Evolutionary conservation across 2,888 invertebrate genomes (phyloP), one percentile per base, ranked within the genome.

Genomic region (Arctia plantaginis): DNA sequence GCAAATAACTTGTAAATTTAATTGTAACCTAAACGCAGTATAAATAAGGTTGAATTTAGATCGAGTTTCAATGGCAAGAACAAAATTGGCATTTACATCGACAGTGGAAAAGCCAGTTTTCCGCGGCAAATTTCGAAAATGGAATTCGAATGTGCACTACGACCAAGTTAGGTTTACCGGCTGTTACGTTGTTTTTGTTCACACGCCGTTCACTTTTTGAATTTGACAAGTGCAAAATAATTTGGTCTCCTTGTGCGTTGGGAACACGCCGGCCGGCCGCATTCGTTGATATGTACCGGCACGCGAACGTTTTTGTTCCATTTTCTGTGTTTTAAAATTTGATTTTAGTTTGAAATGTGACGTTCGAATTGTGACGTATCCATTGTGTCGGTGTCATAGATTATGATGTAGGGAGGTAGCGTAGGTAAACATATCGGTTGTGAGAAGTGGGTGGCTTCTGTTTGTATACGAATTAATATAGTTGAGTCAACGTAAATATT

Each of bases 1-100:
- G 89, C 88, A 62, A 76, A 77, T 62, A 72, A 74, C 75, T 68
- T 66, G 64, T 80, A 85, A 75, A 83, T 77, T 77, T 62, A 90
- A 89, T 88, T 85, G 88, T 78, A 80, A 84, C 88, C 85, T 79
- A 91, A 87, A 80, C 10, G 0, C 67, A 33, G 73, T 66, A 0
- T 35, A 0, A 3, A 35, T 90, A 91, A 85, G 86, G 89, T 88
- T 77, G 78, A 82, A 85, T 86, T 87, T 90, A 30, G 80, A 77
- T 84, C 78, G 83, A 66, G 44, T 33, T 66, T 41, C 1, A 39
- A 51, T 30, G 59, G 89, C 90, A 84, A 92, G 93, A 94, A 92
- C 94, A 93, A 95, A 95, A 94, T 95, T 94, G 94, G 94, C 93
- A 93, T 94, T 94, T 94, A 95, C 92, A 92, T 89, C 92, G 89